phyloP scores from a whole-genome alignment of 2,888 invertebrate species.

The Pocota personata region DNA sequence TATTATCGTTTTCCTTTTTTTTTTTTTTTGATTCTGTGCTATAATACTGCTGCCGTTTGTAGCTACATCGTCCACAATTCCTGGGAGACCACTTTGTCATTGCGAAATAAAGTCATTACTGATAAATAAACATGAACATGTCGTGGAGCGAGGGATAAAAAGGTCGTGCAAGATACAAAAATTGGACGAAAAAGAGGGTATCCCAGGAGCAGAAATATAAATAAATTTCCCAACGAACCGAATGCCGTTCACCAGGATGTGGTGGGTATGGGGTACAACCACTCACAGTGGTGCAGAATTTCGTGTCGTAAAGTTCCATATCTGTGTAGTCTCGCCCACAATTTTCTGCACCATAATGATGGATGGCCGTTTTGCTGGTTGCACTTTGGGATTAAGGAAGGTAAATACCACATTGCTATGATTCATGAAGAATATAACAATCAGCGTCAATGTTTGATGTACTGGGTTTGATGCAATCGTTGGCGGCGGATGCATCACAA shows the following conservation, averaged over 20 bases:
- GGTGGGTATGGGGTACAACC: background rate
- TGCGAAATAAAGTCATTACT: conserved; percentile 71
- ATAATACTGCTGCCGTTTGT: conserved; percentile 23
- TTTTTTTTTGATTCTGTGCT: background rate
- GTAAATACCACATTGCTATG: conserved; percentile 68
- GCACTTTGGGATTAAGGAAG: conserved; percentile 64
- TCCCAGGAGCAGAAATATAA: conserved; percentile 32
- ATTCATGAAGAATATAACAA: conserved; percentile 71
- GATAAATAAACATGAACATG: conserved; percentile 72
- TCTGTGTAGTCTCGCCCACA: conserved; percentile 35
- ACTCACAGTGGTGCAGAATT: background rate
- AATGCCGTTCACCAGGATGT: conserved; percentile 4
- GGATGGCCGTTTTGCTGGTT: conserved; percentile 66
- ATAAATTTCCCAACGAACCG: conserved; percentile 33
- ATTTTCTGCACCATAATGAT: conserved; percentile 57
- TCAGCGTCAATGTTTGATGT: conserved; percentile 73
- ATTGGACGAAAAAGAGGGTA: conserved; percentile 1
- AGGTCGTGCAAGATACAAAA: conserved; percentile 15
- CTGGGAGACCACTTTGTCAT: conserved; percentile 66
- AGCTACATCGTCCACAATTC: conserved; percentile 42
- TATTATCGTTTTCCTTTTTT: conserved; percentile 29
- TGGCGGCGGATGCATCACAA: conserved; percentile 46
- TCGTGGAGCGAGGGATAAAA: conserved; percentile 42
- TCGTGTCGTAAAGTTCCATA: conserved; percentile 18
- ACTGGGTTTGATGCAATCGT: conserved; percentile 67